These are phyloP conservation scores for Pissodes strobi DNA, from an alignment of 1,140 invertebrate species.

Conservation along the genomic window DNA sequence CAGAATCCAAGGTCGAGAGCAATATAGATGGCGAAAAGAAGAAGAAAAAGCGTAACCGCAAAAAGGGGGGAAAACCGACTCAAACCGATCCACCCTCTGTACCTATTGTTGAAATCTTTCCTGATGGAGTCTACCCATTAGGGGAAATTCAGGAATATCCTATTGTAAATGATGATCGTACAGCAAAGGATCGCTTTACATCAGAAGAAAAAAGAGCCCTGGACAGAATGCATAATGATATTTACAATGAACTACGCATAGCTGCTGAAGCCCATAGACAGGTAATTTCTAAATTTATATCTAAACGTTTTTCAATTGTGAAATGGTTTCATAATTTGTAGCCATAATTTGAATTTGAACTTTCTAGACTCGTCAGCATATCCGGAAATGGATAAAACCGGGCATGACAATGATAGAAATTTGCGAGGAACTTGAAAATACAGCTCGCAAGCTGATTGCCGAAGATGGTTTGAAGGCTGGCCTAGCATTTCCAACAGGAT, in stretches of 20 bases:
- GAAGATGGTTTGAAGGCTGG: slow-evolving; percentile 97
- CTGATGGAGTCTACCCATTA: slow-evolving; percentile 78
- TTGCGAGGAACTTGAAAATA: slow-evolving; percentile 94
- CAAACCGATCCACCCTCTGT: slow-evolving; percentile 87
- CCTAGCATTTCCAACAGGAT: slow-evolving; percentile 98
- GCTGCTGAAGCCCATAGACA: slow-evolving; percentile 98
- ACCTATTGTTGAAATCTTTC: slow-evolving; percentile 83
- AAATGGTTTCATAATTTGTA: too few relatives aligned
- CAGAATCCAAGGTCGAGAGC: too few relatives aligned
- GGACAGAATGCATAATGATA: slow-evolving; percentile 81
- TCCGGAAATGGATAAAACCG: slow-evolving; percentile 90
- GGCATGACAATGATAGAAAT: slow-evolving; percentile 99
- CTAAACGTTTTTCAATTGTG: not conserved
- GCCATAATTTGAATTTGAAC: too few relatives aligned
- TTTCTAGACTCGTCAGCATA: slow-evolving; percentile 79
- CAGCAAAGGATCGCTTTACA: slow-evolving; percentile 84
- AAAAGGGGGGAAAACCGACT: slow-evolving; percentile 57
- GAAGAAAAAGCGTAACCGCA: slow-evolving; percentile 63
- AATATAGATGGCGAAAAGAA: slow-evolving; percentile 60
- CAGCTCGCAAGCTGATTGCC: slow-evolving; percentile 87
- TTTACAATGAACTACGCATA: slow-evolving; percentile 92
- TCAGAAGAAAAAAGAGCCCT: slow-evolving; percentile 89
- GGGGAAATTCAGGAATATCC: slow-evolving; percentile 82
- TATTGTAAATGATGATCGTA: slow-evolving; percentile 74
- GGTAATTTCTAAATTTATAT: slow-evolving; percentile 48